Base-by-base conservation (phyloP, 2,888 invertebrate species). In the Theretra japonica region DNA sequence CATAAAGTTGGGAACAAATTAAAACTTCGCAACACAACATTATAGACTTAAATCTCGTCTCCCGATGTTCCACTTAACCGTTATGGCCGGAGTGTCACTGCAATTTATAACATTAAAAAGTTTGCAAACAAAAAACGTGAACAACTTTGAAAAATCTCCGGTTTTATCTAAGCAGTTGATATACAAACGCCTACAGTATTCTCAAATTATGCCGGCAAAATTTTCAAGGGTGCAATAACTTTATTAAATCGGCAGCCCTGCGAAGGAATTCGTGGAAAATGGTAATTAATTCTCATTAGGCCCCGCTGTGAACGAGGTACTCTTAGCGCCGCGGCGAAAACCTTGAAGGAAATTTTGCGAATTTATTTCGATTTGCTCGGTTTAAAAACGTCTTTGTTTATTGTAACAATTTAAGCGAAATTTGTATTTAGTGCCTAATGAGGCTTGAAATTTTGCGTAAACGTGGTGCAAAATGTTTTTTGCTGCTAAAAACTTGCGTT, bases 211-310 rank as follows among this genome's bases (percentile, higher is more conserved):
- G 78, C 74, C 70, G 70, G 71, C 69, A 74, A 77, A 83, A 80
- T 76, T 75, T 80, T 73, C 48, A 72, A 76, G 79, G 77, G 75
- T 81, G 78, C 80, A 83, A 83, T 85, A 83, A 84, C 79, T 83
- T 86, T 82, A 85, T 85, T 82, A 83, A 85, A 85, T 84, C 81
- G 81, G 78, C 74, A 79, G 77, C 76, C 77, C 82, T 80, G 72
- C 73, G 75, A 77, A 80, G 80, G 78, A 81, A 83, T 83, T 79
- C 74, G 33, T 71, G 74, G 74, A 75, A 79, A 83, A 75, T 75
- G 77, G 81, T 83, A 86, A 89, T 88, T 87, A 87, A 87, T 88
- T 88, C 86, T 82, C 85, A 86, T 87, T 84, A 83, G 78, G 73
- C 75, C 68, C 73, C 72, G 74, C 72, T 71, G 74, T 73, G 68